These are phyloP conservation scores for Prosapia bicincta DNA, from an alignment of 2,888 invertebrate genomes.

Conservation along the genomic window DNA sequence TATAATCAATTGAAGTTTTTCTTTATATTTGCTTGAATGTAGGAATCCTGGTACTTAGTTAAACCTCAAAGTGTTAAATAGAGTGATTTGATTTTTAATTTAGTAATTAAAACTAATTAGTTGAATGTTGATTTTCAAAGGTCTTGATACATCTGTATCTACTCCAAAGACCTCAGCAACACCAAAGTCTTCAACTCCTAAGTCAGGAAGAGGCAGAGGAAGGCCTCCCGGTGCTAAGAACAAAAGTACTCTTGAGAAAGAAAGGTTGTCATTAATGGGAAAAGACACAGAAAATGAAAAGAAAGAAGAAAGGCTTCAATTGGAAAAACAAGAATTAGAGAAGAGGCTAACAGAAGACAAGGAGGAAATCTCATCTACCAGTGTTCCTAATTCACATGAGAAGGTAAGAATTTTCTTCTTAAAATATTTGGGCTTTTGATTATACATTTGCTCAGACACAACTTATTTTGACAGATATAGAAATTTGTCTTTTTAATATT, in stretches of 20 bases:
- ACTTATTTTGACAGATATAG: too few relatives aligned
- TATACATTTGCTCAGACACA: too few relatives aligned
- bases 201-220: constrained; percentile 11
- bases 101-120: too few relatives aligned
- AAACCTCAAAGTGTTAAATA: too few relatives aligned
- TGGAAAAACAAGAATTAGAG: constrained; percentile 14
- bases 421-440: too few relatives aligned
- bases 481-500: too few relatives aligned
- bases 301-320: constrained; percentile 24
- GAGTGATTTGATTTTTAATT: too few relatives aligned
- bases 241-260: constrained; percentile 22
- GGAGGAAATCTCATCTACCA: constrained; percentile 36
- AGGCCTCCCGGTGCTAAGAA: constrained; percentile 34
- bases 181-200: not conserved
- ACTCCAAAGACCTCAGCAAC: not conserved
- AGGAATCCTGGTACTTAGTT: too few relatives aligned
- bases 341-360: constrained; percentile 32
- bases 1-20: too few relatives aligned
- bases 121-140: not conserved
- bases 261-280: constrained; percentile 15
- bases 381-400: constrained; percentile 13
- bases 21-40: too few relatives aligned
- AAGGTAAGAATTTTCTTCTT: constrained; percentile 29
- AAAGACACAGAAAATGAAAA: constrained; percentile 21
- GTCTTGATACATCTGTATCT: not conserved